A percentile compares a stretch with the other conserved stretches of the same genome.
Conservation (phyloP, 2,888 invertebrate species). For the Tinea pellionella region DNA sequence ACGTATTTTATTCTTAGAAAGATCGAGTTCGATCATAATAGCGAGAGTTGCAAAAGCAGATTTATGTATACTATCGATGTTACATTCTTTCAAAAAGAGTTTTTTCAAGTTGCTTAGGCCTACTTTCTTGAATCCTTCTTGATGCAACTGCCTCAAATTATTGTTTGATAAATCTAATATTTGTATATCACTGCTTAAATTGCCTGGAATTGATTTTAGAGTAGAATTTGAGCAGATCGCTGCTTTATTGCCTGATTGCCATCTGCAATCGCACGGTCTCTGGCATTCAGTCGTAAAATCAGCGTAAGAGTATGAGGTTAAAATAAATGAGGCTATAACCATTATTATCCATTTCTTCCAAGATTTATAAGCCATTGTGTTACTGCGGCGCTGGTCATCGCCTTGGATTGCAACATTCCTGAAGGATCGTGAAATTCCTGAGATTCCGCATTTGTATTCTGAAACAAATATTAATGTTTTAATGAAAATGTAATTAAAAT, state of each 20-base stretch:
- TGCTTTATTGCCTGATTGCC: slow-evolving; percentile 87
- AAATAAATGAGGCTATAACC: slow-evolving; percentile 38
- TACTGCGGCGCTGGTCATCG: slow-evolving; percentile 50
- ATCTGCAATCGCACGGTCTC: slow-evolving; percentile 82
- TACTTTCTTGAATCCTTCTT: slow-evolving; percentile 76
- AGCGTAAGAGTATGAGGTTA: slow-evolving; percentile 47
- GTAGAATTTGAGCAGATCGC: slow-evolving; percentile 82
- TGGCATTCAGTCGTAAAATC: slow-evolving; percentile 75
- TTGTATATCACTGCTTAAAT: slow-evolving; percentile 79
- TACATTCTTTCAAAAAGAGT: slow-evolving; percentile 80
- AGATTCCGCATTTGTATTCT: slow-evolving; percentile 18
- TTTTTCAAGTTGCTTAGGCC: slow-evolving; percentile 86
- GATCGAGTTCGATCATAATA: slow-evolving; percentile 85
- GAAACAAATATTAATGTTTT: slow-evolving; percentile 16
- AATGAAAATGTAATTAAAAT: background rate
- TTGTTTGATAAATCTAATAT: slow-evolving; percentile 81
- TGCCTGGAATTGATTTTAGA: slow-evolving; percentile 75
- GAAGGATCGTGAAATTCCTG: slow-evolving; percentile 21
- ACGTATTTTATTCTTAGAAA: slow-evolving; percentile 79
- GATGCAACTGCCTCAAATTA: slow-evolving; percentile 71
- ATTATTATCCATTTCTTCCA: slow-evolving; percentile 62
- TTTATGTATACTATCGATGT: slow-evolving; percentile 75
- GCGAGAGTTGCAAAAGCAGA: slow-evolving; percentile 80
- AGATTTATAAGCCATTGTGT: slow-evolving; percentile 63
- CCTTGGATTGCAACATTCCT: slow-evolving; percentile 58